Percentiles rank a stretch among this genome's conserved stretches.
phyloP scores from a whole-genome alignment of 2,113 vertebrate genomes.

The Oxygymnocypris stewartii region DNA sequence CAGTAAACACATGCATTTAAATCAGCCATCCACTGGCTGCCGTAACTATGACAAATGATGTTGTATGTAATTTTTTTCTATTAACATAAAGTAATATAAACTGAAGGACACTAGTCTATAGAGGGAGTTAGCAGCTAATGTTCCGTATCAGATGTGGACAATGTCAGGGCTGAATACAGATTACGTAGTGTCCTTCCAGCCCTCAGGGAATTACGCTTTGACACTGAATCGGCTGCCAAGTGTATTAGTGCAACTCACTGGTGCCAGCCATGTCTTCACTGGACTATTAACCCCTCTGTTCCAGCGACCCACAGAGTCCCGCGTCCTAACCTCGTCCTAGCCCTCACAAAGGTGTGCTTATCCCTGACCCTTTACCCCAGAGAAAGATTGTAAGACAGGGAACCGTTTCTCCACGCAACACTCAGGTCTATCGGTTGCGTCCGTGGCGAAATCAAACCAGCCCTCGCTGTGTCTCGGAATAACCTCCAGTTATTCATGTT shows the following conservation, averaged over 20 bases:
- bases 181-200: constrained; percentile 98
- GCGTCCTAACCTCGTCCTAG: constrained; percentile 24
- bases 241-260: constrained; percentile 89
- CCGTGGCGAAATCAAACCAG: neutral
- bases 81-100: constrained; percentile 99
- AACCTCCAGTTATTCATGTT: constrained; percentile 32
- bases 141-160: constrained; percentile 99
- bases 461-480: neutral
- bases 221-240: constrained; percentile 89
- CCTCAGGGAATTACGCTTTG: constrained; percentile 90
- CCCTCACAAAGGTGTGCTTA: constrained; percentile 3
- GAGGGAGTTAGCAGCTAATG: constrained; percentile 99
- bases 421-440: neutral
- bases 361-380: constrained; percentile 2
- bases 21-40: constrained; percentile 73
- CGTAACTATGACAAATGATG: constrained; percentile 99
- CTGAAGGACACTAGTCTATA: constrained; percentile 99
- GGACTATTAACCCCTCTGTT: constrained; percentile 75
- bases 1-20: constrained; percentile 96
- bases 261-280: constrained; percentile 82
- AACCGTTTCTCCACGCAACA: neutral
- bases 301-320: neutral
- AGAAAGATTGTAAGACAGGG: neutral
- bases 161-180: constrained; percentile 99
- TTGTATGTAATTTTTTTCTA: constrained; percentile 99